Evolutionary conservation across 2,797 vertebrate species (phyloP), one percentile per base, ranked within the genome.

Genomic region (Eulemur rubriventer): DNA sequence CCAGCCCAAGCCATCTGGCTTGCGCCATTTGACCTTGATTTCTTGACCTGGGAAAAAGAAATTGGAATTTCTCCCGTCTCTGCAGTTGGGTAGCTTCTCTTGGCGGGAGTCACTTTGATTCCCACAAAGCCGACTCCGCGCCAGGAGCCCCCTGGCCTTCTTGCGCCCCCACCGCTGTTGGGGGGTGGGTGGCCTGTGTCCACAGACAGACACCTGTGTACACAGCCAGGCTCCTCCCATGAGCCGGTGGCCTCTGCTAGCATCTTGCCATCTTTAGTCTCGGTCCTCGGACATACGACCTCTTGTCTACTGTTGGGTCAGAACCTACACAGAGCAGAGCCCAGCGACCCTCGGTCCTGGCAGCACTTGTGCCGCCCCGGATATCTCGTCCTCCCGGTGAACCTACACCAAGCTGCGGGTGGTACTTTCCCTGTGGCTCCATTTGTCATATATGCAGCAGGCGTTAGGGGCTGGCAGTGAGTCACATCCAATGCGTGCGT

Each of bases 151-250:
- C 1, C 4, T 8, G 57, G 20, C 50, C 33, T n/a, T 4, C 28
- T 22, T 75, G 28, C 3, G 20, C 5, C 0, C 1, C 35, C 28
- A 24, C 0, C 0, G 8, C 14, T 0, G 2, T 57, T 12, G 1
- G 7, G 24, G 0, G 2, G 13, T 3, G 41, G 43, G n/a, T 8
- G 4, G n/a, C 35, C 10, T 8, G 11, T 28, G 24, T 12, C 50
- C 9, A 0, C 3, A 50, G 69, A 24, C 0, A 2, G 78, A 92
- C 50, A 35, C 78, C 13, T 18, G 30, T 3, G 20, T 46, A 76
- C 41, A 78, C 33, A 75, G 46, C 65, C 72, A 9, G 20, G 28
- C 48, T 70, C 48, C 33, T 2, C 4, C 14, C 24, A n/a, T 4
- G 2, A 26, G 2, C 50, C 13, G 0, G 57, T 46, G 28, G 0